Base-by-base conservation (phyloP, 2,113 vertebrate genomes). In the Boleophthalmus pectinirostris region DNA sequence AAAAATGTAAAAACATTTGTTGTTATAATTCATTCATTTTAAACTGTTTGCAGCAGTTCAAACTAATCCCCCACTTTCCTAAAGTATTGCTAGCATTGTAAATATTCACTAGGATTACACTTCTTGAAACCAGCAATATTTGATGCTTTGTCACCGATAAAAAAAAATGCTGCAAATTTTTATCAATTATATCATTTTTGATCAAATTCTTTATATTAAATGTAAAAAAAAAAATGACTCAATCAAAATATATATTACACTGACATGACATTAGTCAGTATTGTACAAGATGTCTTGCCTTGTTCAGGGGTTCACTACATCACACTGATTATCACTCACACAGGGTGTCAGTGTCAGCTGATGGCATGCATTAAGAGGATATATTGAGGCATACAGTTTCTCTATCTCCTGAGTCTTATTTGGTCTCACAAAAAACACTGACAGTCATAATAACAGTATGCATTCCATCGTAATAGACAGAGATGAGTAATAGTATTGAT, bases 341-440 rank as follows among this genome's bases (percentile, higher is more conserved):
- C 67, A 66, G 68, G 43, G n/a, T 20, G 38, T 9, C 0, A 58
- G 54, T 29, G 16, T 20, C 38, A 24, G 15, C 49, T n/a, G 23
- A 63, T 69, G 53, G 66, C 72, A 46, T 83, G 84, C 88, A 86
- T 87, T 75, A 70, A 88, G 80, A 91, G 85, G 71, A 72, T 67
- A 70, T 23, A 18, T 60, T n/a, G 51, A 45, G 72, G 63, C 60
- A 49, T 56, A 38, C 29, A 46, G 66, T 47, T 65, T 49, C 67
- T 63, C 43, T 12, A 45, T 64, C n/a, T 33, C 29, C 49, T 49
- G 49, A 24, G 13, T 33, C 33, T 68, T 70, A 77, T 57, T 80
- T 80, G 72, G 51, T 45, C 35, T 64, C 68, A 46, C 56, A 47
- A 53, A 80, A n/a, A 70, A 33, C 51, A 72, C 29, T 75, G 18